These are phyloP conservation scores for Neogale vison DNA, from an alignment of 2,113 vertebrate genomes.

Conservation along the genomic window DNA sequence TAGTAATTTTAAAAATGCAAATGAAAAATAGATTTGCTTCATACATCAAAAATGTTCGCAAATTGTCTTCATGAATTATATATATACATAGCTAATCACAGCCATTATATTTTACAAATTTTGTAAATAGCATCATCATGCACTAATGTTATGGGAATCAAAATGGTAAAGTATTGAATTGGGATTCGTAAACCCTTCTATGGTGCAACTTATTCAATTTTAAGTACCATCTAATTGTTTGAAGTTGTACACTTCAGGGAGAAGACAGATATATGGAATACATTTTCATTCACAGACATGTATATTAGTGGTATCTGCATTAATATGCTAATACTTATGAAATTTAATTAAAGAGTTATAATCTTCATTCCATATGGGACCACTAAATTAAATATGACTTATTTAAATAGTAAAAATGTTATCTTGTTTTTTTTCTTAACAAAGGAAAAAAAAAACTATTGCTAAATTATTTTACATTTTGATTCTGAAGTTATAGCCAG, in stretches of 20 bases:
- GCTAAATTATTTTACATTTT: background rate
- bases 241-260: background rate
- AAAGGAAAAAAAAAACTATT: background rate
- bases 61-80: slow-evolving; percentile 74
- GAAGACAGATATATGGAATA: background rate
- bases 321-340: background rate
- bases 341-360: background rate
- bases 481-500: background rate
- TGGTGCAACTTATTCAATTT: background rate
- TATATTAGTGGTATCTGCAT: background rate
- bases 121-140: slow-evolving; percentile 60
- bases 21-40: slow-evolving; percentile 58
- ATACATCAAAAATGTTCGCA: slow-evolving; percentile 54
- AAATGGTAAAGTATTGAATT: slow-evolving; percentile 57
- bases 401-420: background rate
- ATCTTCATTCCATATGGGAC: background rate
- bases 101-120: slow-evolving; percentile 66
- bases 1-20: slow-evolving; percentile 49
- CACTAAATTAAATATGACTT: background rate
- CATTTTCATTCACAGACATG: background rate
- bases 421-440: background rate
- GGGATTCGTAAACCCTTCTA: slow-evolving; percentile 50
- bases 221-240: slow-evolving; percentile 1
- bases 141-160: slow-evolving; percentile 52
- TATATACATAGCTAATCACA: slow-evolving; percentile 69